Base-by-base conservation (phyloP, 1,140 invertebrate genomes). In the Anoplolepis gracilipes region DNA sequence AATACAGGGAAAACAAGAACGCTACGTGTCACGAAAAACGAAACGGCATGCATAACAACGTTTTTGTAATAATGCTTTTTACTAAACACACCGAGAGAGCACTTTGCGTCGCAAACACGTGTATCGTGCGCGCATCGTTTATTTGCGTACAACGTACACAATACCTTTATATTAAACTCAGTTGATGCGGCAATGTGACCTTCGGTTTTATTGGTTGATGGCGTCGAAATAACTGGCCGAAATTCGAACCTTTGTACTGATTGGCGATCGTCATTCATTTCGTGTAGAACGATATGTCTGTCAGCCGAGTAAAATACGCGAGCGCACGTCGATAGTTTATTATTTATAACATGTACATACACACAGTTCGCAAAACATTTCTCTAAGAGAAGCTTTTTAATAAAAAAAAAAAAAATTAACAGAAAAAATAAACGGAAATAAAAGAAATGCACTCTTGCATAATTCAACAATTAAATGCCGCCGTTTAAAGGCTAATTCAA, bases 221-320 rank as follows among this genome's bases (percentile, higher is more conserved):
- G 36, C 73, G 28, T 53, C 64, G 39, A 67, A 85, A 78, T 85
- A 85, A 81, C 84, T 78, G 49, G 62, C 62, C 75, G 84, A 85
- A 85, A 85, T 85, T 53, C n/a, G 84, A 85, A 78, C 64, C 84
- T 69, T 76, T 46, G 33, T 69, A 57, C 73, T 77, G 76, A 85
- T 85, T 49, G 57, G 72, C 30, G 73, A 84, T 84, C 81, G 36
- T 59, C 72, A 65, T 77, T 62, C 73, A 84, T 84, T 64, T 84
- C 33, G 16, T 13, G 28, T 11, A 73, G 39, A 72, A 59, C 70
- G 22, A 59, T 75, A 75, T 36, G 42, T 84, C 72, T 53, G 81
- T 76, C 39, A 84, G 10, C 30, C 55, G 42, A 33, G 57, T 30
- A 49, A 39, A 84, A 84, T 39, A 11, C 25, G n/a, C 53, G 42